Base-by-base conservation (phyloP, 1,140 invertebrate species). In the Cotesia typhae region DNA sequence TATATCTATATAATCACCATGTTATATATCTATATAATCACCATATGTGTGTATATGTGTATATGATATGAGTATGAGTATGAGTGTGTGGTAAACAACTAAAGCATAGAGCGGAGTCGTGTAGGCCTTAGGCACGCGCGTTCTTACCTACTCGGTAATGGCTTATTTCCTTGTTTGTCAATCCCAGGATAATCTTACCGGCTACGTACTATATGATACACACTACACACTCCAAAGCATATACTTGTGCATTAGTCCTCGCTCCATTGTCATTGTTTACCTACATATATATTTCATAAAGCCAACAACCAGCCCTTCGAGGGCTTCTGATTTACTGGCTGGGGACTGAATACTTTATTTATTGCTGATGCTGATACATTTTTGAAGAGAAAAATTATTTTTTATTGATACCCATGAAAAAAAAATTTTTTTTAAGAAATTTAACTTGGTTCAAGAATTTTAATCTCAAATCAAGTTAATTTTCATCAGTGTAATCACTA, bases 81-180 rank as follows among this genome's bases (percentile, higher is more conserved):
- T n/a, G 6, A 41, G 41, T 7, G 41, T 41, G 41, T 41, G 41
- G 41, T 4, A 10, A 41, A 41, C 41, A 41, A 10, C 41, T 10
- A 41, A 41, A 41, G 41, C 41, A 41, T 10, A 41, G 10, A 41
- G 41, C 41, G 10, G 41, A 63, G 28, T 55, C 53, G 52, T 70
- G 52, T 59, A 53, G 63, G 70, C 70, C 64, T 52, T 51, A 70
- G 61, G 71, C 61, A 61, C 67, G 61, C 72, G 67, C 70, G 72
- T 64, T 73, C 71, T 67, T 69, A 70, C 70, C 67, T 71, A 77
- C 65, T 67, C 67, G 55, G 75, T 78, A 76, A 76, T 78, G 75
- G 70, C 60, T 76, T 75, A 78, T 76, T 78, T 78, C 75, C 75
- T 78, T 78, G 75, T 78, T 78, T 78, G 75, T 76, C 74, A 78